Conservation (phyloP, 2,797 vertebrate species). For the Pempheris klunzingeri region DNA sequence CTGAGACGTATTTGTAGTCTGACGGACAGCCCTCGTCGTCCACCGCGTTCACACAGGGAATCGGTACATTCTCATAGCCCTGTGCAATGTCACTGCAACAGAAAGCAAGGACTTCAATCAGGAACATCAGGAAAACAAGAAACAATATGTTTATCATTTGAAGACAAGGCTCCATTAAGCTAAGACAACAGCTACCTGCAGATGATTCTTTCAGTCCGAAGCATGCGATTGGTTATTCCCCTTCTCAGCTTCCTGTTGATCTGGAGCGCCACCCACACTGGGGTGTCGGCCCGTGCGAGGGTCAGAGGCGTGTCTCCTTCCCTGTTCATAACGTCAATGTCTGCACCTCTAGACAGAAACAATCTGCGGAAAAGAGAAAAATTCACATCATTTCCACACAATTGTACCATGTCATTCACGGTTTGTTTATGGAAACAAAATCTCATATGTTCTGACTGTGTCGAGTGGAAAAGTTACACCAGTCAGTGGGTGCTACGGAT, state of each 20-base stretch:
- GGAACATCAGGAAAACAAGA: not conserved
- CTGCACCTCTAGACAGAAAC: conserved; percentile 92
- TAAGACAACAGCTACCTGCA: conserved; percentile 82
- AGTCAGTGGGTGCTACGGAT: not conserved
- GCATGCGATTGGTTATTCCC: conserved; percentile 88
- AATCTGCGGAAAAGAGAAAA: conserved; percentile 78
- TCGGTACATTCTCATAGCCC: conserved; percentile 94
- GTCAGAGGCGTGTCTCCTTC: conserved; percentile 93
- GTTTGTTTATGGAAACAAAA: not conserved
- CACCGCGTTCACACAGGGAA: conserved; percentile 94
- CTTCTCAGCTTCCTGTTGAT: conserved; percentile 92
- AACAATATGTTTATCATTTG: not conserved
- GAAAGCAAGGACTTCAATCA: not conserved
- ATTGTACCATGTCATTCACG: not conserved
- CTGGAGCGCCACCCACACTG: conserved; percentile 95
- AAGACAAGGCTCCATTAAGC: not conserved
- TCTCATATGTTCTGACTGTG: not conserved
- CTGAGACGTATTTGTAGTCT: conserved; percentile 95
- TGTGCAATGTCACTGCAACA: conserved; percentile 90
- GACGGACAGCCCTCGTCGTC: conserved; percentile 92
- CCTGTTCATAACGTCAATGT: conserved; percentile 91
- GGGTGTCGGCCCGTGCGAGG: conserved; percentile 88
- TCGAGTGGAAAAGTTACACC: not conserved
- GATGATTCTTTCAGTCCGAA: conserved; percentile 92
- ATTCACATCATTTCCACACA: not conserved